Conservation (phyloP, 2,888 invertebrate genomes). For the Ophraella communa region DNA sequence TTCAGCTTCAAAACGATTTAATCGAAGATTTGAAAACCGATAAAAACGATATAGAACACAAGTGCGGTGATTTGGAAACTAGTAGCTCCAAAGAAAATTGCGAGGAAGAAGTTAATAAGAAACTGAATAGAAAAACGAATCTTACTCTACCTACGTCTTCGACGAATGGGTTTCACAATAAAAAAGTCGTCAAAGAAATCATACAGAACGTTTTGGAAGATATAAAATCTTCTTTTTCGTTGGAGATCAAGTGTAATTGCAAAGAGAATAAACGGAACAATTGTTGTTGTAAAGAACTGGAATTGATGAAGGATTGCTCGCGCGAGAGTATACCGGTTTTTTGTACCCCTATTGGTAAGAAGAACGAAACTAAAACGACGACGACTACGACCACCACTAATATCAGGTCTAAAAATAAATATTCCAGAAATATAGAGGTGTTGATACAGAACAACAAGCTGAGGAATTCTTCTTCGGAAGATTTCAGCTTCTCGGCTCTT, state of each 20-base stretch:
- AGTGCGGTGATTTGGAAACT: not conserved
- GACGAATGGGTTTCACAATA: not conserved
- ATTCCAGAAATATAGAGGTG: not conserved
- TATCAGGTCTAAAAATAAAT: not conserved
- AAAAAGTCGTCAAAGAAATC: constrained; percentile 12
- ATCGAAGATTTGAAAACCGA: constrained; percentile 23
- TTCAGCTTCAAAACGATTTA: constrained; percentile 26
- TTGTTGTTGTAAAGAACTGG: constrained; percentile 33
- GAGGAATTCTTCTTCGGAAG: not conserved
- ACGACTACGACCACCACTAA: not conserved
- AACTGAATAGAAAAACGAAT: not conserved
- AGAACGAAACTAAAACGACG: not conserved
- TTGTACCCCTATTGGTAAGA: not conserved
- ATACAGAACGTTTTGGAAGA: constrained; percentile 7
- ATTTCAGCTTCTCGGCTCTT: not conserved
- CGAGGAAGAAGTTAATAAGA: not conserved
- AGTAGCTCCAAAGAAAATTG: not conserved
- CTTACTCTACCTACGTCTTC: not conserved
- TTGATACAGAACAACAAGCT: not conserved
- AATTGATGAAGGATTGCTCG: constrained; percentile 43
- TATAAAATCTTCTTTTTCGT: constrained; percentile 7
- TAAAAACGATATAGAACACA: constrained; percentile 2
- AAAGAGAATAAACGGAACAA: not conserved
- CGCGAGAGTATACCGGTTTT: constrained; percentile 25
- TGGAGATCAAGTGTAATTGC: constrained; percentile 9